phyloP scores from a whole-genome alignment of 2,797 vertebrate genomes.

The Pelobates cultripes region DNA sequence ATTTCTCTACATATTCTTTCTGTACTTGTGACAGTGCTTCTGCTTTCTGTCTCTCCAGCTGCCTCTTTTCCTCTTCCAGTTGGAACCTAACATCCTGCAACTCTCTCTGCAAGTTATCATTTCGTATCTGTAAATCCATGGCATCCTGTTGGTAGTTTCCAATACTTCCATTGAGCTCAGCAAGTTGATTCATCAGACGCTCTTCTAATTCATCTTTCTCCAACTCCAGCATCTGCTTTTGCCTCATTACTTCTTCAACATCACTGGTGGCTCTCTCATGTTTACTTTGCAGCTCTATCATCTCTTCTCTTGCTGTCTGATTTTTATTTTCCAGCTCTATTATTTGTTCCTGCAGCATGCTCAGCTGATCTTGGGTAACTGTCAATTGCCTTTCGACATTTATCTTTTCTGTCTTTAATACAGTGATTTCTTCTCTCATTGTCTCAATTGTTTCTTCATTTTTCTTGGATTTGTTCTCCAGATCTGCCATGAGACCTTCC shows the following conservation, averaged over 20 bases:
- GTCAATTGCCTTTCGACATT: conserved; percentile 70
- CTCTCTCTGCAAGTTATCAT: conserved; percentile 73
- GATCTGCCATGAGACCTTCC: conserved; percentile 61
- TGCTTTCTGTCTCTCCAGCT: conserved; percentile 79
- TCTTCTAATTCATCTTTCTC: conserved; percentile 98
- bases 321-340: conserved; percentile 59
- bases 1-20: conserved; percentile 85
- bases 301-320: conserved; percentile 64
- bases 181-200: conserved; percentile 95
- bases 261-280: conserved; percentile 70
- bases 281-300: conserved; percentile 60
- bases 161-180: conserved; percentile 96
- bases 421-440: neutral
- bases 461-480: conserved; percentile 62
- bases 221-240: conserved; percentile 73
- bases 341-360: conserved; percentile 62
- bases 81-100: conserved; percentile 71
- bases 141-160: conserved; percentile 94
- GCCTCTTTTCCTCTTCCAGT: conserved; percentile 87
- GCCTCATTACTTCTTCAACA: conserved; percentile 72
- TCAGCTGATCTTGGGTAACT: conserved; percentile 70
- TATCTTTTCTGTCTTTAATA: conserved; percentile 65
- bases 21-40: conserved; percentile 80
- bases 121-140: conserved; percentile 76
- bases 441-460: conserved; percentile 58